Evolutionary conservation across 2,797 vertebrate species (phyloP).

Genomic region (Hozukius guyotensis): DNA sequence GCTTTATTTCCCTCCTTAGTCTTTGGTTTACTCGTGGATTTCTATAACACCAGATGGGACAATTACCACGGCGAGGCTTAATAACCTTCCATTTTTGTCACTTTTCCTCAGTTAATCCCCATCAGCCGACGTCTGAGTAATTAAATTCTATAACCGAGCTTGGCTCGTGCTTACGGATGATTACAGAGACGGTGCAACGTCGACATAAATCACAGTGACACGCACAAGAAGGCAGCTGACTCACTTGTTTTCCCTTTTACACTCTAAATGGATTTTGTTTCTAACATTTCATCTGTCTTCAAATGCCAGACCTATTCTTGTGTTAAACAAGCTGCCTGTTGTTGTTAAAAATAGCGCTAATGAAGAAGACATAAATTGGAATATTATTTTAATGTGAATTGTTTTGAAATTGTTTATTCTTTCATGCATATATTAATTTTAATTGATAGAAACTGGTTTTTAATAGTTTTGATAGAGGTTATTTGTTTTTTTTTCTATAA

Average conservation of each 20-base stretch:
- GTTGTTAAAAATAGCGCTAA: background rate
- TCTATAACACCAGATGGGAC: slow-evolving; percentile 28
- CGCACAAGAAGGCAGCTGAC: slow-evolving; percentile 42
- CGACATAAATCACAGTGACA: slow-evolving; percentile 64
- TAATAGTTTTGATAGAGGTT: background rate
- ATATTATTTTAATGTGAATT: background rate
- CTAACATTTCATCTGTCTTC: slow-evolving; percentile 6
- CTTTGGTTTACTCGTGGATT: slow-evolving; percentile 20
- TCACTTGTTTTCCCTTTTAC: slow-evolving; percentile 27
- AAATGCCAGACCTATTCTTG: slow-evolving; percentile 14
- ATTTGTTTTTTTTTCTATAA: background rate
- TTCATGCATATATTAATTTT: background rate
- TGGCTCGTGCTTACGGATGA: slow-evolving; percentile 34
- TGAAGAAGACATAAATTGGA: background rate
- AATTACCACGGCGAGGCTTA: slow-evolving; percentile 33
- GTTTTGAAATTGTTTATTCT: background rate
- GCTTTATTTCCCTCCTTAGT: slow-evolving; percentile 8
- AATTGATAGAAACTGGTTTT: background rate
- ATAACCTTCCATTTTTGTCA: slow-evolving; percentile 52
- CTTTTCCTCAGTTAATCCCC: slow-evolving; percentile 48
- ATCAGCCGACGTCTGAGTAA: slow-evolving; percentile 37
- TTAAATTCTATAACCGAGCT: slow-evolving; percentile 40
- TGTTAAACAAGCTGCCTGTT: background rate
- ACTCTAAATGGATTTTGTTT: slow-evolving; percentile 40
- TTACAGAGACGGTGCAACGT: slow-evolving; percentile 44